phyloP scores from a whole-genome alignment of 2,888 invertebrate genomes.

The Epistrophe grossulariae region DNA sequence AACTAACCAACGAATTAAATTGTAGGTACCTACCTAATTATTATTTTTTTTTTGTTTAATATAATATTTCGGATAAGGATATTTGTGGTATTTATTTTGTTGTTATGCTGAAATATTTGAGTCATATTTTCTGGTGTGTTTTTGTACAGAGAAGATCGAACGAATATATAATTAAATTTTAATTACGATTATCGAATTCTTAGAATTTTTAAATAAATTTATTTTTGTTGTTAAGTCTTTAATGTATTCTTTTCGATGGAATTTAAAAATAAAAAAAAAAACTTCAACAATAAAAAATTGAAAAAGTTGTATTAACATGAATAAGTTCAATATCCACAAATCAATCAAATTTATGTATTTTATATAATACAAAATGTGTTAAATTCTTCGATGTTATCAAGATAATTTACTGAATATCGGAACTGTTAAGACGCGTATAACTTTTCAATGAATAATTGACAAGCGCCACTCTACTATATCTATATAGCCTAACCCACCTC shows the following conservation, averaged over 20 bases:
- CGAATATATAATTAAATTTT: neutral
- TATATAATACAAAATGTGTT: too few species aligned
- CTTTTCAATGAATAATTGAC: constrained; percentile 4
- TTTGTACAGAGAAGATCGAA: constrained; percentile 42
- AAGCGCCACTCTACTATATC: neutral
- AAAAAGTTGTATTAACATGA: too few species aligned
- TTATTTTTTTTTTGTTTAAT: neutral
- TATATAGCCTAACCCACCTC: neutral
- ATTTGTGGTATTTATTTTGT: constrained; percentile 14
- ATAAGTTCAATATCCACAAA: neutral
- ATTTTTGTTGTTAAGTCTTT: neutral
- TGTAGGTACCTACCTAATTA: too few species aligned
- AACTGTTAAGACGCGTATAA: too few species aligned
- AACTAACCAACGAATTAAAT: neutral
- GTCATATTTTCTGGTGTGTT: neutral
- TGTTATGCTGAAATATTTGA: constrained; percentile 38
- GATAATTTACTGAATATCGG: too few species aligned
- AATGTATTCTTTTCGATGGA: neutral
- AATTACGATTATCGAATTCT: constrained; percentile 33
- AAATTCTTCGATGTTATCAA: too few species aligned
- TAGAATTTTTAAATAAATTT: neutral
- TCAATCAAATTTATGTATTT: neutral
- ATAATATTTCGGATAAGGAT: neutral
- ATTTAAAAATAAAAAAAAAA: neutral
- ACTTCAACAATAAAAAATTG: too few species aligned